Evolutionary conservation across 1,140 invertebrate genomes (phyloP).

Genomic region (Drosophila azteca): DNA sequence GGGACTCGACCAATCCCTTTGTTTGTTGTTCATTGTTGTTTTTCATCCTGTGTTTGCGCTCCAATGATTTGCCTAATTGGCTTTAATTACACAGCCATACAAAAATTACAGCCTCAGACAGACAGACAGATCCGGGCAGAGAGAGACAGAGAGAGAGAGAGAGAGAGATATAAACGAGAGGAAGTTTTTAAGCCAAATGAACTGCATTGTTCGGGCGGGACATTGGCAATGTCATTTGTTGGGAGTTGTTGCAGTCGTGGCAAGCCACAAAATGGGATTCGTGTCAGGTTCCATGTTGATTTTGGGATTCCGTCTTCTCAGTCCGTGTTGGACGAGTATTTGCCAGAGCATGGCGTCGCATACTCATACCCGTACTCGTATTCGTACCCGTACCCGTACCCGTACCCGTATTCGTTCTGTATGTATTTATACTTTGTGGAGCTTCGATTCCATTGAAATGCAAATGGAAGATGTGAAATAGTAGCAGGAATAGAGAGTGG

Average conservation of each 20-base stretch:
- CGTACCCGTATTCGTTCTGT: too few relatives aligned
- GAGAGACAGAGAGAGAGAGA: background rate
- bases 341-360: background rate
- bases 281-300: slow-evolving; percentile 36
- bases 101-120: background rate
- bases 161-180: background rate
- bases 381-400: too few relatives aligned
- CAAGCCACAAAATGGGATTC: slow-evolving; percentile 5
- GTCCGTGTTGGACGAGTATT: too few relatives aligned
- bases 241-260: slow-evolving; percentile 10
- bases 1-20: background rate
- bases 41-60: slow-evolving; percentile 18
- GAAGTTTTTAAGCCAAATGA: slow-evolving; percentile 55
- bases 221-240: slow-evolving; percentile 30
- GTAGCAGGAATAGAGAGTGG: too few relatives aligned
- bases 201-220: slow-evolving; percentile 55
- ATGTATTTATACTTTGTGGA: slow-evolving; percentile 7
- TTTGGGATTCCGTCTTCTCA: slow-evolving; percentile 13
- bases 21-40: slow-evolving; percentile 22
- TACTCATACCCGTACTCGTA: background rate
- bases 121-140: background rate
- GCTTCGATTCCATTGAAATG: too few relatives aligned
- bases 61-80: slow-evolving; percentile 73
- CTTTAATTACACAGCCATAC: slow-evolving; percentile 45
- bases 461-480: too few relatives aligned